phyloP scores from a whole-genome alignment of 2,888 invertebrate species.

The Drosophila anomalata region DNA sequence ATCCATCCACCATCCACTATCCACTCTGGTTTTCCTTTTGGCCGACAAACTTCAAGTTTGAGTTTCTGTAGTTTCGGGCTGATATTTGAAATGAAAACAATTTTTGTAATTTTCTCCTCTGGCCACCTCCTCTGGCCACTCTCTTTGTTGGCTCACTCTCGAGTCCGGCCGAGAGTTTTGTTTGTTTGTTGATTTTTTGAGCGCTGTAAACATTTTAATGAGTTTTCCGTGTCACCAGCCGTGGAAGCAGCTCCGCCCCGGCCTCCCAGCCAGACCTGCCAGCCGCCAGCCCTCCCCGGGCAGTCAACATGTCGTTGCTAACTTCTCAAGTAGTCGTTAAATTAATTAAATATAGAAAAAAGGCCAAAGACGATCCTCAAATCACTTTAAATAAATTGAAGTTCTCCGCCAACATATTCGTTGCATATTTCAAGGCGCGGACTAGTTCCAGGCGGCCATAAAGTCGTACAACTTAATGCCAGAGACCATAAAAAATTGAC shows the following conservation, averaged over 20 bases:
- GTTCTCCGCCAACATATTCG: neutral
- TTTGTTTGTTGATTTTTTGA: conserved; percentile 68
- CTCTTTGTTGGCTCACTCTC: conserved; percentile 34
- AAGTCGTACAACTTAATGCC: conserved; percentile 54
- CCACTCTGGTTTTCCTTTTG: too few relatives aligned
- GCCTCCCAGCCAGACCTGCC: neutral
- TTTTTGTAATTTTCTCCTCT: conserved; percentile 44
- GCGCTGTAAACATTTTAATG: conserved; percentile 80
- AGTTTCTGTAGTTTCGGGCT: conserved; percentile 48
- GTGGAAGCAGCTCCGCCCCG: conserved; percentile 21
- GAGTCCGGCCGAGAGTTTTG: conserved; percentile 30
- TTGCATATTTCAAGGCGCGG: conserved; percentile 34
- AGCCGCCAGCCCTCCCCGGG: conserved; percentile 4
- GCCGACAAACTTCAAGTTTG: conserved; percentile 30
- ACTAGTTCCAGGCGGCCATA: conserved; percentile 41
- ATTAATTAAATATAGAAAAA: conserved; percentile 80
- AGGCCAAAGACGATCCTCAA: conserved; percentile 27
- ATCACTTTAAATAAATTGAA: neutral
- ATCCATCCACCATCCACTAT: too few relatives aligned
- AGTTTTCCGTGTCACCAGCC: conserved; percentile 75
- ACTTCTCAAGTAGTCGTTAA: conserved; percentile 82
- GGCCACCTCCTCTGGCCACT: conserved; percentile 21
- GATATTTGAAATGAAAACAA: conserved; percentile 70
- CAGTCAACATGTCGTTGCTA: conserved; percentile 56
- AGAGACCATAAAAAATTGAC: conserved; percentile 57